phyloP scores from a whole-genome alignment of 2,888 invertebrate genomes.

The Sepioteuthis lessoniana region DNA sequence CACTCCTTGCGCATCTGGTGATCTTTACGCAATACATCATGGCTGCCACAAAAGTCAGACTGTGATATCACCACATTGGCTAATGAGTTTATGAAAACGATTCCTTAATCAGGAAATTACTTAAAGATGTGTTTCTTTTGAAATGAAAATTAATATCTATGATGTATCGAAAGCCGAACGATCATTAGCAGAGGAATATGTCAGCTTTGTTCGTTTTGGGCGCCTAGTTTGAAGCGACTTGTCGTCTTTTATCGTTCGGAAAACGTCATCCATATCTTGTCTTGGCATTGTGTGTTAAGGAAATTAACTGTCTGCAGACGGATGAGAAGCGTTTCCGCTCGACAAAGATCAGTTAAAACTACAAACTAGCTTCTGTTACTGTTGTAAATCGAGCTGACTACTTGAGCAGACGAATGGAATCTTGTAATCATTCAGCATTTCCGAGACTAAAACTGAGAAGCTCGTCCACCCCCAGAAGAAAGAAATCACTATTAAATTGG shows the following conservation, averaged over 20 bases:
- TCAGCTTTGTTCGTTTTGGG: not conserved
- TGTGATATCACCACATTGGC: not conserved
- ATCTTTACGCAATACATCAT: not conserved
- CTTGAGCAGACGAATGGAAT: not conserved
- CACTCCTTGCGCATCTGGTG: not conserved
- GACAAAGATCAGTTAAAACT: not conserved
- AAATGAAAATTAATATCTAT: not conserved
- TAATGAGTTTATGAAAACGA: not conserved
- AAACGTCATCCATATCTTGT: not conserved
- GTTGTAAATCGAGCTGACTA: not conserved
- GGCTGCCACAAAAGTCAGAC: not conserved
- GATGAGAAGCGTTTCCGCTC: not conserved
- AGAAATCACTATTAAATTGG: not conserved
- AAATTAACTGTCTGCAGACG: constrained; percentile 9
- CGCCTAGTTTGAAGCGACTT: not conserved
- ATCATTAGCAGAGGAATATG: not conserved
- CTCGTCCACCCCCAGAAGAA: not conserved
- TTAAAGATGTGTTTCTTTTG: not conserved
- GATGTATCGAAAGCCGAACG: not conserved
- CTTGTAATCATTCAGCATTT: not conserved
- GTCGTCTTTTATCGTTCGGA: not conserved
- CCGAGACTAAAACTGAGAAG: not conserved
- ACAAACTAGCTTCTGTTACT: not conserved
- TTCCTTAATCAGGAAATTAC: not conserved
- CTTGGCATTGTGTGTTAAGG: not conserved